Evolutionary conservation across 1,140 invertebrate genomes (phyloP).

Genomic region (Trichomalopsis sarcophagae): DNA sequence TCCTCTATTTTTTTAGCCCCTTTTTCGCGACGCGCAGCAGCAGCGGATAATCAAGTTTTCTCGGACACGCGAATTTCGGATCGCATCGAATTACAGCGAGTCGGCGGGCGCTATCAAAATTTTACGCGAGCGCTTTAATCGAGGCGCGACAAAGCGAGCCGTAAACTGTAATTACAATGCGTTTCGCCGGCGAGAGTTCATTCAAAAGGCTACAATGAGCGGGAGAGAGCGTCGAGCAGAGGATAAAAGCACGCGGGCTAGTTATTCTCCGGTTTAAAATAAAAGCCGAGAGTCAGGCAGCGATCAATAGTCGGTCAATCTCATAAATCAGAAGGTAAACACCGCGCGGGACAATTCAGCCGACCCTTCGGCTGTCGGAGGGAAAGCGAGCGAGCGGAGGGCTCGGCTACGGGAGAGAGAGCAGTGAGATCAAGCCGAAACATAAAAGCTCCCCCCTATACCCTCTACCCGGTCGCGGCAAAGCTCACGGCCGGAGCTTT

Average conservation of each 20-base stretch:
- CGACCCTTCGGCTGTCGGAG: constrained; percentile 53
- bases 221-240: neutral
- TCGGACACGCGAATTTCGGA: neutral
- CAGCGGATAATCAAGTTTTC: neutral
- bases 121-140: neutral
- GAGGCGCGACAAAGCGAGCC: neutral
- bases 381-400: constrained; percentile 23
- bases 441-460: constrained; percentile 33
- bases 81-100: neutral
- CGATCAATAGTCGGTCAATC: constrained; percentile 58
- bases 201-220: constrained; percentile 7
- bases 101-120: too few species aligned
- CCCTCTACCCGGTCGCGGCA: neutral
- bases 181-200: constrained; percentile 17
- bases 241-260: too few species aligned
- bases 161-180: constrained; percentile 8
- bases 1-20: constrained; percentile 3
- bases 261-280: constrained; percentile 34
- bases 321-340: constrained; percentile 68
- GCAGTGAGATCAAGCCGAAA: constrained; percentile 8
- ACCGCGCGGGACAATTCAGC: constrained; percentile 62
- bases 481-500: constrained; percentile 29
- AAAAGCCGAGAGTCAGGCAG: constrained; percentile 26
- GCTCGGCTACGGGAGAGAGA: too few species aligned
- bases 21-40: too few species aligned